Evolutionary conservation across 2,797 vertebrate genomes (phyloP), one percentile per base, ranked within the genome.

Genomic region (Neoniphon sammara): DNA sequence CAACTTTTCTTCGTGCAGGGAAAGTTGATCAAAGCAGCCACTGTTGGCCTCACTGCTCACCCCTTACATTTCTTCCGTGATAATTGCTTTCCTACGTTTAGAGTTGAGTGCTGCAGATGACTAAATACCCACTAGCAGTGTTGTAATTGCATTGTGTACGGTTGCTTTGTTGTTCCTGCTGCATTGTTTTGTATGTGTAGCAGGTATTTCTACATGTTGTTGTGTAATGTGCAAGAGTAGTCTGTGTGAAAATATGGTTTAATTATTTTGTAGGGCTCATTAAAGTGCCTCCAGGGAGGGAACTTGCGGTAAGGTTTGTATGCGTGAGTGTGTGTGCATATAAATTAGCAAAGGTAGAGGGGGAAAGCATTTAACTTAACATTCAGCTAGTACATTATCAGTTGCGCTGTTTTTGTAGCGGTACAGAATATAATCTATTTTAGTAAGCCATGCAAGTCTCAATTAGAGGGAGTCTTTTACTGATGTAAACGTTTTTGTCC

Each of bases 221-320:
- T 62, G 54, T 77, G 70, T 74, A 80, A 55, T 61, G 65, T 69
- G 54, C 63, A 39, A 68, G 56, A 71, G 49, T 34, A 54, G 21
- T 44, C 66, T 47, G 49, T 66, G 78, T 78, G 67, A 78, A 75
- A 73, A 73, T 73, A 65, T 73, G 66, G 63, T 58, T 62, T 72
- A 52, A 59, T 78, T 75, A 69, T 78, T 71, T 78, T 71, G 63
- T 57, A 77, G 58, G 62, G 70, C 58, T 67, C 62, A 66, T 72
- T 56, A 59, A 71, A 66, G 55, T 62, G 47, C 31, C 39, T 66
- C 49, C 75, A 69, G 59, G 67, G 67, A 81, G 55, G 55, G 46
- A 69, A 63, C 15, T 46, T 56, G 65, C 17, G 31, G 52, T 17
- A n/a, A 27, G 14, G 64, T 54, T 47, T 54, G 30, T 36, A 21